Evolutionary conservation across 1,140 invertebrate species (phyloP).

Genomic region (Drosophila sulfurigaster): DNA sequence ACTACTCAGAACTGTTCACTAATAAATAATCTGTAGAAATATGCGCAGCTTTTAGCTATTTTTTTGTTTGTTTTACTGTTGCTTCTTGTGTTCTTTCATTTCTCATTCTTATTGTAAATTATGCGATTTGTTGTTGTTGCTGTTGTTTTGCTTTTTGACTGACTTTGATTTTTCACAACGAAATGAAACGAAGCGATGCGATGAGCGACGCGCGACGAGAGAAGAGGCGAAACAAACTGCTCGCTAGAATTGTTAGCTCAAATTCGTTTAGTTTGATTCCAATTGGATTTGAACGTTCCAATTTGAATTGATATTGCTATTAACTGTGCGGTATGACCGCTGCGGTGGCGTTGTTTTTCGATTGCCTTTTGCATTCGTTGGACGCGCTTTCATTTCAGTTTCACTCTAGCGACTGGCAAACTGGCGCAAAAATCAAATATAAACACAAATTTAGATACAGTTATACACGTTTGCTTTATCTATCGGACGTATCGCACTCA

Average conservation of each 20-base stretch:
- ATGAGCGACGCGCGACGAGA: neutral
- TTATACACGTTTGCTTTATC: slow-evolving; percentile 36
- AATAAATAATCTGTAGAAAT: slow-evolving; percentile 48
- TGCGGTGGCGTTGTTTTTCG: slow-evolving; percentile 19
- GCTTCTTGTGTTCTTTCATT: slow-evolving; percentile 7
- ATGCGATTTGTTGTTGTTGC: slow-evolving; percentile 33
- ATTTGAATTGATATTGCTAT: slow-evolving; percentile 32
- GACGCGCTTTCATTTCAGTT: slow-evolving; percentile 78
- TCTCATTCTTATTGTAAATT: slow-evolving; percentile 35
- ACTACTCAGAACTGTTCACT: slow-evolving; percentile 27
- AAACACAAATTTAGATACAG: slow-evolving; percentile 77
- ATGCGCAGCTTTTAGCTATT: slow-evolving; percentile 33
- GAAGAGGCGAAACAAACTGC: neutral
- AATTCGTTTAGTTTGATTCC: slow-evolving; percentile 19
- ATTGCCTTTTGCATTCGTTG: slow-evolving; percentile 58
- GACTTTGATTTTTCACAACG: slow-evolving; percentile 21
- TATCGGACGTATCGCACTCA: slow-evolving; percentile 1
- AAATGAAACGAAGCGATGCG: neutral
- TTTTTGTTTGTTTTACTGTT: slow-evolving; percentile 12
- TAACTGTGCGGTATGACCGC: slow-evolving; percentile 20
- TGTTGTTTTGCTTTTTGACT: slow-evolving; percentile 20
- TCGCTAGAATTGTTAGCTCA: slow-evolving; percentile 16
- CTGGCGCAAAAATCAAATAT: slow-evolving; percentile 78
- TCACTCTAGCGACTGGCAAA: slow-evolving; percentile 73
- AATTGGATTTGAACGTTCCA: slow-evolving; percentile 27